Conservation (phyloP, 2,113 vertebrate genomes). For the Pimephales promelas region DNA sequence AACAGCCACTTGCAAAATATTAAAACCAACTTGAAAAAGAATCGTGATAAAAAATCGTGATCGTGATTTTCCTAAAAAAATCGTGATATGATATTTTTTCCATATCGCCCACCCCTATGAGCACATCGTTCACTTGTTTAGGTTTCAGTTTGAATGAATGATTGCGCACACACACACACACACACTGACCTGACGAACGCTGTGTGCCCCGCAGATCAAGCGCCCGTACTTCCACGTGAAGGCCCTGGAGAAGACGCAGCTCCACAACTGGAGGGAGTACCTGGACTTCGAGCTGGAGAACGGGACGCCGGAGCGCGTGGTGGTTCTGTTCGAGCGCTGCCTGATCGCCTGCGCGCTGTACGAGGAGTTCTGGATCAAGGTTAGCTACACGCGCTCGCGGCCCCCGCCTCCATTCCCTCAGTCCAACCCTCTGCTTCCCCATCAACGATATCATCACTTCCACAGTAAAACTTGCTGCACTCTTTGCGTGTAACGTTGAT, state of each 20-base stretch:
- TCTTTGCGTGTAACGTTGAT: conserved; percentile 99
- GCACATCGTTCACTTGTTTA: too few relatives aligned
- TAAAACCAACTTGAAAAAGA: too few relatives aligned
- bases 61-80: too few relatives aligned
- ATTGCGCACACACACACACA: too few relatives aligned
- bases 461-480: conserved; percentile 94
- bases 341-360: conserved; percentile 99
- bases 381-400: conserved; percentile 67
- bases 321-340: conserved; percentile 98
- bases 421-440: conserved; percentile 67
- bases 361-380: conserved; percentile 99
- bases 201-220: conserved; percentile 83
- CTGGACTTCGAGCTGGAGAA: conserved; percentile 99
- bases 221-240: conserved; percentile 99
- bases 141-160: too few relatives aligned
- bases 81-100: too few relatives aligned
- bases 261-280: conserved; percentile 99
- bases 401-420: conserved; percentile 65
- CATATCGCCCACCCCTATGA: too few relatives aligned
- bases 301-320: conserved; percentile 93
- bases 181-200: too few relatives aligned
- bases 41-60: too few relatives aligned
- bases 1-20: too few relatives aligned
- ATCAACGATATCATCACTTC: conserved; percentile 87
- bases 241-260: conserved; percentile 95